Evolutionary conservation across 2,113 vertebrate genomes (phyloP).

Genomic region (Myodes glareolus): DNA sequence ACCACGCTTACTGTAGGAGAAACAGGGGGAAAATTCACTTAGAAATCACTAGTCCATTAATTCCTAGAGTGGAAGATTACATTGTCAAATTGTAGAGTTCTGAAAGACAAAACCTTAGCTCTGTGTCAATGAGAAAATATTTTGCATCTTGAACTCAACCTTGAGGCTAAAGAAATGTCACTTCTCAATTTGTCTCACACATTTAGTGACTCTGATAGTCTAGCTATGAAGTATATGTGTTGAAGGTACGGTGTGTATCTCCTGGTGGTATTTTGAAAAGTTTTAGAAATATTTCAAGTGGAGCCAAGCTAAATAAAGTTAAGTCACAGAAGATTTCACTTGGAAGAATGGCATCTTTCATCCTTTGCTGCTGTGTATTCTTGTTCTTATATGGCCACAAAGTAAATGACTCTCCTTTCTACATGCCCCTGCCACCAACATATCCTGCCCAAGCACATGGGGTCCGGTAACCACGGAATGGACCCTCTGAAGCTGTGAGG

Average conservation of each 20-base stretch:
- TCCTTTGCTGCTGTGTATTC: no score
- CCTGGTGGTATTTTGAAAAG: not conserved
- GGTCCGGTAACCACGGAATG: not conserved
- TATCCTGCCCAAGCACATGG: not conserved
- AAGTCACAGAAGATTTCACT: no score
- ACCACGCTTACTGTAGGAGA: not conserved
- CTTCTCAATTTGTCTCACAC: not conserved
- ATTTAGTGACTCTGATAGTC: not conserved
- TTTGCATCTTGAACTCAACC: not conserved
- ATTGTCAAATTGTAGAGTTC: not conserved
- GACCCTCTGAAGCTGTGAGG: not conserved
- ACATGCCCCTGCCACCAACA: not conserved
- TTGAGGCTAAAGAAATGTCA: no score
- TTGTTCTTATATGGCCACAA: no score
- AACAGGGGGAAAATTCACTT: not conserved
- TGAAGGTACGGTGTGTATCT: not conserved
- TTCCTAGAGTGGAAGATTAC: not conserved
- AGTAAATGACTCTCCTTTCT: not conserved
- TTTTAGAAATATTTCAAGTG: not conserved
- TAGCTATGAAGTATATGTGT: not conserved
- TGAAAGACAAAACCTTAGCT: not conserved
- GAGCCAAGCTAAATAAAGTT: not conserved
- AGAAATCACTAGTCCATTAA: not conserved
- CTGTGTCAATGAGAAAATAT: not conserved
- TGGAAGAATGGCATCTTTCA: no score